phyloP scores from a whole-genome alignment of 1,140 invertebrate species.

The Leptopilina clavipes region DNA sequence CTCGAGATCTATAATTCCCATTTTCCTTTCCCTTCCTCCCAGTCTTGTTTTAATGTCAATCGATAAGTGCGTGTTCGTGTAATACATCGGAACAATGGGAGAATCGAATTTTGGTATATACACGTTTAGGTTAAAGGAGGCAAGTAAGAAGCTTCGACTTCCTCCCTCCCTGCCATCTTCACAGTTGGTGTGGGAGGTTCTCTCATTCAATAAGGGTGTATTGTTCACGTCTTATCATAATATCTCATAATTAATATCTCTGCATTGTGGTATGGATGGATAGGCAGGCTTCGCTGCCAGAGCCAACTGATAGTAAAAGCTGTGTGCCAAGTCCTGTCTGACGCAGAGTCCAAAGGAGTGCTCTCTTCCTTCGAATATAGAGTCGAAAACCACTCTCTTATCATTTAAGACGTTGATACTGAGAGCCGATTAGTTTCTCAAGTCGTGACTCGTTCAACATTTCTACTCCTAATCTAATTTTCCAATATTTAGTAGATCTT shows the following conservation, averaged over 20 bases:
- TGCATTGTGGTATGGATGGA: conserved; percentile 75
- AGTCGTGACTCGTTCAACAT: background rate
- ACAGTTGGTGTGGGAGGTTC: conserved; percentile 61
- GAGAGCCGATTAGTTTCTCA: conserved; percentile 26
- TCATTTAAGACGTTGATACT: conserved; percentile 15
- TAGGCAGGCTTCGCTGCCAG: conserved; percentile 72
- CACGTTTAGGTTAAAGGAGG: too few species aligned
- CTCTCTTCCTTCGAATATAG: conserved; percentile 54
- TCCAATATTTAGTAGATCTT: too few species aligned
- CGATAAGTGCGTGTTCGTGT: conserved; percentile 54
- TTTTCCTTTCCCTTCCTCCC: conserved; percentile 36
- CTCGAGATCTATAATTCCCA: conserved; percentile 51
- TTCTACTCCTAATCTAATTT: too few species aligned
- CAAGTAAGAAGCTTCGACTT: conserved; percentile 53
- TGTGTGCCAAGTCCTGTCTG: conserved; percentile 64
- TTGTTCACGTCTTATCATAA: conserved; percentile 75
- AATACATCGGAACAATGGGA: conserved; percentile 47
- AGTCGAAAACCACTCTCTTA: conserved; percentile 49
- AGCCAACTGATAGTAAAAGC: conserved; percentile 73
- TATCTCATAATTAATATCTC: conserved; percentile 76
- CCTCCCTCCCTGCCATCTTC: conserved; percentile 46
- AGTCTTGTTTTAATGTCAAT: conserved; percentile 46
- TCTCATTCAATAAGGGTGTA: conserved; percentile 75
- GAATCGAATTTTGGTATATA: conserved; percentile 46
- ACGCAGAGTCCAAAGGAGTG: conserved; percentile 60